Percentiles rank a stretch among this genome's conserved stretches.
Conservation (phyloP, 2,888 invertebrate genomes). For the Tachystola acroxantha region DNA sequence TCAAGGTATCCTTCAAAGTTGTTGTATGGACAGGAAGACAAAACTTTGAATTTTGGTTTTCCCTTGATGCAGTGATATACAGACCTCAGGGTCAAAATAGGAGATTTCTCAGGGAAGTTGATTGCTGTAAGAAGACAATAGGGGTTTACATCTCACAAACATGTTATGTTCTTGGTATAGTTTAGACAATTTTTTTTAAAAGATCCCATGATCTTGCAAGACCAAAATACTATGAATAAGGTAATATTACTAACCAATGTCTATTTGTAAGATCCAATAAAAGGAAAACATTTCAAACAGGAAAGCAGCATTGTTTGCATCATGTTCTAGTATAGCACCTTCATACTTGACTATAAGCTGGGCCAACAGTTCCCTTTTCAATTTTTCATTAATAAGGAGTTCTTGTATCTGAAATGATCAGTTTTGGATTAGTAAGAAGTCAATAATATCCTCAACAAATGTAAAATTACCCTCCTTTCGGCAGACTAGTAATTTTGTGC, state of each 20-base stretch:
- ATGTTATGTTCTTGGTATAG: no score
- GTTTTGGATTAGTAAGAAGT: no score
- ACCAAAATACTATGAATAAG: no score
- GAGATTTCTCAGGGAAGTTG: constrained; percentile 77
- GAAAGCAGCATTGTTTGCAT: constrained; percentile 72
- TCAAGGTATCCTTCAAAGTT: constrained; percentile 68
- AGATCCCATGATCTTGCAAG: no score
- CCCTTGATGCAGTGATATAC: constrained; percentile 75
- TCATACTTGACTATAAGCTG: constrained; percentile 71
- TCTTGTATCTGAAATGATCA: constrained; percentile 61
- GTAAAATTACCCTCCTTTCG: no score
- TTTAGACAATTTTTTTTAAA: no score
- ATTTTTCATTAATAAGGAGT: constrained; percentile 59
- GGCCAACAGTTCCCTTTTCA: constrained; percentile 61
- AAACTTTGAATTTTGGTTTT: constrained; percentile 59
- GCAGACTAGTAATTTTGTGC: no score
- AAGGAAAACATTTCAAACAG: constrained; percentile 80
- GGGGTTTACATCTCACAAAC: no score
- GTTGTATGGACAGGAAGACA: constrained; percentile 58
- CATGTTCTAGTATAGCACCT: constrained; percentile 68
- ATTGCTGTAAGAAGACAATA: constrained; percentile 46
- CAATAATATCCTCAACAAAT: no score
- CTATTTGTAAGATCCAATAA: constrained; percentile 79
- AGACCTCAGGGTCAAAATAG: constrained; percentile 72
- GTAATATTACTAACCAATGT: no score